These are phyloP conservation scores for Spermophilus dauricus DNA, from an alignment of 2,113 vertebrate species.

Conservation along the genomic window DNA sequence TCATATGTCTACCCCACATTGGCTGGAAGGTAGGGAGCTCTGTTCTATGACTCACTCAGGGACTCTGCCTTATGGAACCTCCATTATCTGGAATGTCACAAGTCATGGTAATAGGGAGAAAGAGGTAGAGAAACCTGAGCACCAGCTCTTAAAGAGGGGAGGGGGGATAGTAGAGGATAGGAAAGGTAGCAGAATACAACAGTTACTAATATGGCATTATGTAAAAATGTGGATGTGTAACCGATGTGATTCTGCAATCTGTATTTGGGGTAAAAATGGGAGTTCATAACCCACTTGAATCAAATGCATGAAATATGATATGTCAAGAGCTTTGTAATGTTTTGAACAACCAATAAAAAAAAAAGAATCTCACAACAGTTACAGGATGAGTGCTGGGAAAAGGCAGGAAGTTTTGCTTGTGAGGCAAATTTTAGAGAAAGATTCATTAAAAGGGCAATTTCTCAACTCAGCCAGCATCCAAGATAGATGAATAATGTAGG, in stretches of 20 bases:
- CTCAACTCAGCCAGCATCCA: not conserved
- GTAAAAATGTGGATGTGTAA: too few species aligned
- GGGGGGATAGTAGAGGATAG: too few species aligned
- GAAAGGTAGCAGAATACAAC: too few species aligned
- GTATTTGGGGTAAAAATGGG: too few species aligned
- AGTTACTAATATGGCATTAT: too few species aligned
- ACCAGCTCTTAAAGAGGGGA: not conserved
- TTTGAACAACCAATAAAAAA: too few species aligned
- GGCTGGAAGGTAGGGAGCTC: not conserved
- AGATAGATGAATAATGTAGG: not conserved
- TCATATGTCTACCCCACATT: not conserved
- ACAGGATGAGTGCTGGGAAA: not conserved
- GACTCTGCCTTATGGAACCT: not conserved
- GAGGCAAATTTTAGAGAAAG: not conserved
- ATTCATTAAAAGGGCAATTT: not conserved
- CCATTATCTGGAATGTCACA: not conserved
- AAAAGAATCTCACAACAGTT: not conserved
- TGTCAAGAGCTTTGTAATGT: too few species aligned
- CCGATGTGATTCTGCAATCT: too few species aligned
- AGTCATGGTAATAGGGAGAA: not conserved
- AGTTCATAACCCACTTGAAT: too few species aligned
- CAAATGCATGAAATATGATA: too few species aligned
- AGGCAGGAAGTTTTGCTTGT: not conserved
- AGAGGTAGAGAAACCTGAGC: not conserved
- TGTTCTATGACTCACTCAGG: not conserved